Conservation (phyloP, 2,888 invertebrate genomes). For the Drosophila neutralis region DNA sequence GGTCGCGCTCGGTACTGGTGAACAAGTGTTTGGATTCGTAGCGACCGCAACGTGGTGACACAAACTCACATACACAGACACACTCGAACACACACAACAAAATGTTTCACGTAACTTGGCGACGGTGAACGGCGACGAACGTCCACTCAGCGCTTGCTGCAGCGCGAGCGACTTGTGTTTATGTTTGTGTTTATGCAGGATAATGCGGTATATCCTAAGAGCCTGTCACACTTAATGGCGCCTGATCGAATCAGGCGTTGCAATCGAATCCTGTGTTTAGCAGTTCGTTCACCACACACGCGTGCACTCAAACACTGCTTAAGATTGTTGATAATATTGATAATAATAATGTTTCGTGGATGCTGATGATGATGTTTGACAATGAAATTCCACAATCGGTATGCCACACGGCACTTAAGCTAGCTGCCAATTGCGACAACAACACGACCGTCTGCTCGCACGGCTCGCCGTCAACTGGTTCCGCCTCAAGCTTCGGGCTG, state of each 20-base stretch:
- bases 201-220: conserved; percentile 57
- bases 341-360: conserved; percentile 10
- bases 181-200: conserved; percentile 52
- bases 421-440: conserved; percentile 54
- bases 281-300: conserved; percentile 1
- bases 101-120: conserved; percentile 56
- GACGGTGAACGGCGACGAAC: conserved; percentile 21
- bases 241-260: conserved; percentile 8
- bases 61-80: conserved; percentile 13
- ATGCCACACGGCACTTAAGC: conserved; percentile 3
- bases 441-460: conserved; percentile 85
- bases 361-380: conserved; percentile 22
- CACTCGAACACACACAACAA: conserved; percentile 39
- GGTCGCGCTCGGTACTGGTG: not conserved
- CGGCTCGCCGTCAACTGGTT: conserved; percentile 85
- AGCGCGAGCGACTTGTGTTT: conserved; percentile 20
- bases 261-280: conserved; percentile 26
- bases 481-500: conserved; percentile 80
- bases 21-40: conserved; percentile 30
- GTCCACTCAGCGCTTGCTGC: conserved; percentile 2
- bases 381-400: conserved; percentile 18
- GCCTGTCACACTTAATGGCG: conserved; percentile 11
- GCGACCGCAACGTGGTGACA: conserved; percentile 60
- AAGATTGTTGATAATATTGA: conserved; percentile 18
- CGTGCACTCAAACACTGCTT: conserved; percentile 12